Percentiles rank a stretch among this genome's conserved stretches.
These are phyloP conservation scores for Ornithoptera alexandrae DNA, from an alignment of 2,888 invertebrate species.

Conservation along the genomic window DNA sequence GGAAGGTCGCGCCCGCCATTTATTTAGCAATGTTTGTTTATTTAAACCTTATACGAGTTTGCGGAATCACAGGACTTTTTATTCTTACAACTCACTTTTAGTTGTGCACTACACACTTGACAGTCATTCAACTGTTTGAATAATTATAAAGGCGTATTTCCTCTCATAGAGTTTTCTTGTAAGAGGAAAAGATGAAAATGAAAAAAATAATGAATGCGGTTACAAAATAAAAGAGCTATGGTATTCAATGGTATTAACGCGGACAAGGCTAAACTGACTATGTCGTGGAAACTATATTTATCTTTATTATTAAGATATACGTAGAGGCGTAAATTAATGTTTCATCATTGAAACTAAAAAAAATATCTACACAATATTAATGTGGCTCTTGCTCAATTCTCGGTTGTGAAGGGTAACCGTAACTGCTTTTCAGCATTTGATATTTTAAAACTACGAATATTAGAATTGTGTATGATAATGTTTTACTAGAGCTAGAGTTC, in stretches of 20 bases:
- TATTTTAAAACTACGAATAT: no score
- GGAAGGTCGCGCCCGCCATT: slow-evolving; percentile 59
- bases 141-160: slow-evolving; percentile 19
- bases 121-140: slow-evolving; percentile 7
- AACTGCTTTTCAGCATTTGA: no score
- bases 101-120: slow-evolving; percentile 12
- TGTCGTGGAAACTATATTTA: slow-evolving; percentile 3
- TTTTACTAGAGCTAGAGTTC: no score
- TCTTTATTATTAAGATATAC: slow-evolving; percentile 9
- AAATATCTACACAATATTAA: background rate
- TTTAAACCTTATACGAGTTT: slow-evolving; percentile 48
- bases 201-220: slow-evolving; percentile 16
- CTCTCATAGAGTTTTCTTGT: background rate
- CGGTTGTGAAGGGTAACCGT: background rate
- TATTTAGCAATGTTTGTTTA: slow-evolving; percentile 48
- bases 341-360: background rate
- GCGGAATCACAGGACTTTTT: slow-evolving; percentile 35
- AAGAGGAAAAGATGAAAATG: background rate
- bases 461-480: no score
- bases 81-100: slow-evolving; percentile 13
- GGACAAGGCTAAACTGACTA: slow-evolving; percentile 16
- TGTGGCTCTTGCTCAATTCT: background rate
- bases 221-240: slow-evolving; percentile 13
- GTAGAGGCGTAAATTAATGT: slow-evolving; percentile 17
- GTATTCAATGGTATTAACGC: slow-evolving; percentile 6